Evolutionary conservation across 2,888 invertebrate species (phyloP).

Genomic region (Branchellion lobata): DNA sequence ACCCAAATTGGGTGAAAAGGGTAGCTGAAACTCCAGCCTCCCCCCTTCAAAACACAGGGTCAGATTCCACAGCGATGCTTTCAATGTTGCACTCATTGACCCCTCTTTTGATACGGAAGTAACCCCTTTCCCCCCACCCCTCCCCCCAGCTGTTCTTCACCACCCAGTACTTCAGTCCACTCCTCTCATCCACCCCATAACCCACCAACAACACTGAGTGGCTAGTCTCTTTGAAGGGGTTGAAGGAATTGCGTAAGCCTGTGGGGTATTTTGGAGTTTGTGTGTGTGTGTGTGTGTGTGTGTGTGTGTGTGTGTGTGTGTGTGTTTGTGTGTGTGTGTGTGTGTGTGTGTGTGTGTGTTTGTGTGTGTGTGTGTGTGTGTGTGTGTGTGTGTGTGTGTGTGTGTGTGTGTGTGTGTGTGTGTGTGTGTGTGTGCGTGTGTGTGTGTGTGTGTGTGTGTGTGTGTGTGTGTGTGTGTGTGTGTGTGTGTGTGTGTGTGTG

Average conservation of each 20-base stretch:
- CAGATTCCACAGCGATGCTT: slow-evolving; percentile 58
- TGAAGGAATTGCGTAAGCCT: slow-evolving; percentile 56
- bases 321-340: not conserved
- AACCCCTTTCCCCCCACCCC: slow-evolving; percentile 61
- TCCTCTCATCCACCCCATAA: slow-evolving; percentile 61
- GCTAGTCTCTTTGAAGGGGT: slow-evolving; percentile 64
- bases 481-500: not conserved
- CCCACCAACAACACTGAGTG: slow-evolving; percentile 65
- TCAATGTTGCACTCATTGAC: slow-evolving; percentile 61
- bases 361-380: slow-evolving; percentile 1
- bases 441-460: slow-evolving; percentile 13
- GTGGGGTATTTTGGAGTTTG: no score
- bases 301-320: not conserved
- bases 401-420: not conserved
- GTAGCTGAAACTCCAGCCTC: no score
- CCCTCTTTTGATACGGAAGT: slow-evolving; percentile 61
- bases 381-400: not conserved
- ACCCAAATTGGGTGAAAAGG: no score
- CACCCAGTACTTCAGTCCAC: slow-evolving; percentile 61
- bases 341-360: not conserved
- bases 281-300: not conserved
- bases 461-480: slow-evolving; percentile 5
- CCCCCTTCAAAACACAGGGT: slow-evolving; percentile 49
- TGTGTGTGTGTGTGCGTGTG: not conserved
- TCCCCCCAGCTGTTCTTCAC: slow-evolving; percentile 63